phyloP scores from a whole-genome alignment of 2,888 invertebrate genomes.

The Heliconius cydno region DNA sequence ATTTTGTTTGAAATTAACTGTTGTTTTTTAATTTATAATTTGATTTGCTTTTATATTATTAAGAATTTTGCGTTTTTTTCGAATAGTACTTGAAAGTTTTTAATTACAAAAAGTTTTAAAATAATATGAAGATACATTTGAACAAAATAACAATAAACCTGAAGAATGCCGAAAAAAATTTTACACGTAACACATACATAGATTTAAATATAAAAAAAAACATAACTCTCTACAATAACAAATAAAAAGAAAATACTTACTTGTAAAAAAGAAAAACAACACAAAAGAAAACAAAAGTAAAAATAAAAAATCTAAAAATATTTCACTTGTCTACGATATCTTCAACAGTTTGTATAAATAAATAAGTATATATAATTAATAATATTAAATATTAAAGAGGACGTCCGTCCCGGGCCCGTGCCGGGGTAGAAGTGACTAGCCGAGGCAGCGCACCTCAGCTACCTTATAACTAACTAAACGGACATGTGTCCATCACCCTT shows the following conservation, averaged over 20 bases:
- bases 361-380: not conserved
- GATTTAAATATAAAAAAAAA: not conserved
- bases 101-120: not conserved
- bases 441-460: slow-evolving; percentile 54
- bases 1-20: no score
- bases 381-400: slow-evolving; percentile 36
- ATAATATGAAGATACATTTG: no score
- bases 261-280: slow-evolving; percentile 47
- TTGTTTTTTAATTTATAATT: no score
- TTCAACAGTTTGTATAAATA: not conserved
- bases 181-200: not conserved
- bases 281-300: slow-evolving; percentile 42
- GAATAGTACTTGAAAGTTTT: not conserved
- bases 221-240: slow-evolving; percentile 9
- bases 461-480: slow-evolving; percentile 56
- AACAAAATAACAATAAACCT: not conserved
- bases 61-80: no score
- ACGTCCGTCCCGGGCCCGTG: slow-evolving; percentile 63
- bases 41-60: no score
- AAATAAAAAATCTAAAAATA: slow-evolving; percentile 31
- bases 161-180: not conserved
- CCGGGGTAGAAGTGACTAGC: slow-evolving; percentile 66
- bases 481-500: slow-evolving; percentile 61
- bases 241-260: slow-evolving; percentile 49
- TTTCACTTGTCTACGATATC: slow-evolving; percentile 33